These are phyloP conservation scores for Trichonephila clavipes DNA, from an alignment of 1,140 invertebrate species.

Conservation along the genomic window DNA sequence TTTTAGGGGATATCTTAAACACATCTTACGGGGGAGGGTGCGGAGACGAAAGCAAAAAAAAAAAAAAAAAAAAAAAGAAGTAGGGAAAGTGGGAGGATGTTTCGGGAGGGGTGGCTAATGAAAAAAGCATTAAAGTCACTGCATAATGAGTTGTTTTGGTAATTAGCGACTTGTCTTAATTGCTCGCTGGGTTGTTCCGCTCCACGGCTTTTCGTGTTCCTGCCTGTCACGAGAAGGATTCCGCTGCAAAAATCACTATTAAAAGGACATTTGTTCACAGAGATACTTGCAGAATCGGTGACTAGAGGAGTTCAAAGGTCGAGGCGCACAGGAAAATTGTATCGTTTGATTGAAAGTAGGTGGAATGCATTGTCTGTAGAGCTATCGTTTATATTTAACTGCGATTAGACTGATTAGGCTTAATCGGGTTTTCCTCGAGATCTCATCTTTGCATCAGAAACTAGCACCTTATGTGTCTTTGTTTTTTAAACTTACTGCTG, in stretches of 20 bases:
- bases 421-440: too few relatives aligned
- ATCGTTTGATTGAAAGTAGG: too few relatives aligned
- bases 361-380: too few relatives aligned
- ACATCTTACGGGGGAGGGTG: not conserved
- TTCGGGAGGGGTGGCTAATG: not conserved
- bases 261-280: constrained; percentile 37
- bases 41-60: too few relatives aligned
- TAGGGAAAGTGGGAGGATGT: constrained; percentile 11
- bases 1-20: constrained; percentile 62
- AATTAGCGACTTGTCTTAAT: constrained; percentile 73
- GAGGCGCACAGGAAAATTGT: too few relatives aligned
- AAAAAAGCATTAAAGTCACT: constrained; percentile 13
- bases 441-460: too few relatives aligned
- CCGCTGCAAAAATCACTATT: constrained; percentile 21
- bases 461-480: too few relatives aligned
- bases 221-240: constrained; percentile 48
- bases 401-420: too few relatives aligned
- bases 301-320: not conserved
- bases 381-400: too few relatives aligned
- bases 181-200: constrained; percentile 57
- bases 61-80: not conserved
- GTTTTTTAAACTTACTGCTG: too few relatives aligned
- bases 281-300: not conserved
- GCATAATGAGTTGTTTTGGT: constrained; percentile 75
- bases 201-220: not conserved